Conservation (phyloP, 1,140 invertebrate species). For the Maniola jurtina region DNA sequence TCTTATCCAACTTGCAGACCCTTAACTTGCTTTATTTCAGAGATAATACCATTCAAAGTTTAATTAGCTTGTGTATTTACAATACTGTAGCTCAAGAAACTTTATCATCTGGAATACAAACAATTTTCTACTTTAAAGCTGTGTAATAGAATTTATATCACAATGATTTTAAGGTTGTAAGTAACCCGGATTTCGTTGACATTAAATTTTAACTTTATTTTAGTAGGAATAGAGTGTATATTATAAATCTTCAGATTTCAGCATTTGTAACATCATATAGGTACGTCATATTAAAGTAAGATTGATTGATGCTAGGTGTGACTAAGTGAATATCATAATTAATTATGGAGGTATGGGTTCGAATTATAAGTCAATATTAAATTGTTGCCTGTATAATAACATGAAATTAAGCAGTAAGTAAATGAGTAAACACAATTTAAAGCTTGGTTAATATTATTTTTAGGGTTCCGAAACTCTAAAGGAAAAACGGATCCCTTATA, state of each 20-base stretch:
- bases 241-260: background rate
- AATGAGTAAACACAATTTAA: background rate
- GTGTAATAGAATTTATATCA: background rate
- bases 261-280: background rate
- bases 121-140: background rate
- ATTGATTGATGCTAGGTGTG: slow-evolving; percentile 28
- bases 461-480: too few relatives aligned
- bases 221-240: background rate
- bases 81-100: slow-evolving; percentile 5
- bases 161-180: background rate
- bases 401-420: background rate
- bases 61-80: slow-evolving; percentile 13
- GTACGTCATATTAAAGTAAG: background rate
- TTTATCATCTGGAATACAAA: background rate
- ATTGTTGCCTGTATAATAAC: background rate
- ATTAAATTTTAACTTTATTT: background rate
- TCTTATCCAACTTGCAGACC: slow-evolving; percentile 8
- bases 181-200: background rate
- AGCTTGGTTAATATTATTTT: background rate
- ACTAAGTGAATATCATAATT: slow-evolving; percentile 22
- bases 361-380: background rate
- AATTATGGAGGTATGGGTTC: slow-evolving; percentile 10
- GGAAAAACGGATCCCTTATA: too few relatives aligned
- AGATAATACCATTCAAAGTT: slow-evolving; percentile 9
- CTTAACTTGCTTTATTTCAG: slow-evolving; percentile 8